Conservation (phyloP, 2,888 invertebrate species). For the Ariolimax columbianus region DNA sequence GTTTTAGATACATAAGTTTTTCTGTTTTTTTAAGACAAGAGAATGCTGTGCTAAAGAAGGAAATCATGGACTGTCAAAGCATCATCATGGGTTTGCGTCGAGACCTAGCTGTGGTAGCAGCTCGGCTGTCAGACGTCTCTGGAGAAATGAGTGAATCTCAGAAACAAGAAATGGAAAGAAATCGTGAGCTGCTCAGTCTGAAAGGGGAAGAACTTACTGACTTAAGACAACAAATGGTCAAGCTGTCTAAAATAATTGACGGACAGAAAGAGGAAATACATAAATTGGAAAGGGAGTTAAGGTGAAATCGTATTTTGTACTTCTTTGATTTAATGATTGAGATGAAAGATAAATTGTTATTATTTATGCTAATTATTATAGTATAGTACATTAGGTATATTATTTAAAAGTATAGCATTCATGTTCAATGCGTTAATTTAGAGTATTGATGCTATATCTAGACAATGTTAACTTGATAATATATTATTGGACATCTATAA, state of each 20-base stretch:
- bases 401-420: too few relatives aligned
- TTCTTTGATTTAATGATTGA: neutral
- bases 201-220: conserved; percentile 74
- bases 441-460: too few relatives aligned
- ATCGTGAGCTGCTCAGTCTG: conserved; percentile 64
- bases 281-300: conserved; percentile 65
- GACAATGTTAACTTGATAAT: too few relatives aligned
- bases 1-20: neutral
- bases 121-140: conserved; percentile 76
- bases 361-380: too few relatives aligned
- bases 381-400: too few relatives aligned
- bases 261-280: conserved; percentile 75
- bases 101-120: conserved; percentile 77
- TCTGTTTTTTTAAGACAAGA: conserved; percentile 68
- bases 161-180: conserved; percentile 77
- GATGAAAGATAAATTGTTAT: too few relatives aligned
- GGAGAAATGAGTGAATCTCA: conserved; percentile 78
- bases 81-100: conserved; percentile 75
- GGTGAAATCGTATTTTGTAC: conserved; percentile 59
- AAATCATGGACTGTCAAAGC: conserved; percentile 74
- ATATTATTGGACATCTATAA: too few relatives aligned
- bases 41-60: conserved; percentile 73
- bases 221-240: conserved; percentile 76
- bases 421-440: too few relatives aligned
- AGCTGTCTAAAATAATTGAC: conserved; percentile 77